Evolutionary conservation across 2,113 vertebrate species (phyloP), one percentile per base, ranked within the genome.

Genomic region (Colinus virginianus): DNA sequence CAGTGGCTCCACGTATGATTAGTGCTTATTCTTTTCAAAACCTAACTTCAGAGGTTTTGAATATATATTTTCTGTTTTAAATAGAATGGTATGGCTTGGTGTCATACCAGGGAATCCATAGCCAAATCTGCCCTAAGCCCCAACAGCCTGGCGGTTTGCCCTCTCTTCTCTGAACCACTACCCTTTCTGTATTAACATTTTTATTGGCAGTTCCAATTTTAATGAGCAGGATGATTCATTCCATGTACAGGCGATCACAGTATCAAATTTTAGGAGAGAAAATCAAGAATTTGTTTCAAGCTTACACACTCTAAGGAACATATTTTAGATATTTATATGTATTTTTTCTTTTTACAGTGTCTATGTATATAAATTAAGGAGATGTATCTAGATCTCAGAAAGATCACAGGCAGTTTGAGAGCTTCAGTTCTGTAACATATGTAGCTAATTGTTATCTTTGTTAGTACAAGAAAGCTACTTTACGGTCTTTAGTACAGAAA

Each of bases 61-160:
- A 40, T 75, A 84, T 84, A 82, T 79, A 55, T 70, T 91, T 90
- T 61, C 77, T 90, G 4, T 53, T 95, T 94, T 87, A 71, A 90
- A 86, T 62, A 43, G 36, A 95, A 91, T 6, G 5, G 10, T 49
- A 64, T 68, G 58, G n/a, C 30, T 89, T 82, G n/a, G 17, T 78
- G 43, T 89, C 55, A 84, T 81, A 86, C 53, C 62, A 92, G 55
- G 82, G 64, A 75, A 63, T 66, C 56, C 40, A 63, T 49, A 67
- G 43, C 36, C 78, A 94, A 88, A 92, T 53, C 69, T 71, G 13
- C 48, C 55, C 46, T 49, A 96, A 88, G 84, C 55, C 55, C 25
- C 55, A 88, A 10, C 2, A 84, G 19, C 40, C 46, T 78, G 87
- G 69, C 49, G 90, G 59, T 62, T 92, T 82, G 7, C 13, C 17